Evolutionary conservation across 2,113 vertebrate species (phyloP).

Genomic region (Uropsilus gracilis): DNA sequence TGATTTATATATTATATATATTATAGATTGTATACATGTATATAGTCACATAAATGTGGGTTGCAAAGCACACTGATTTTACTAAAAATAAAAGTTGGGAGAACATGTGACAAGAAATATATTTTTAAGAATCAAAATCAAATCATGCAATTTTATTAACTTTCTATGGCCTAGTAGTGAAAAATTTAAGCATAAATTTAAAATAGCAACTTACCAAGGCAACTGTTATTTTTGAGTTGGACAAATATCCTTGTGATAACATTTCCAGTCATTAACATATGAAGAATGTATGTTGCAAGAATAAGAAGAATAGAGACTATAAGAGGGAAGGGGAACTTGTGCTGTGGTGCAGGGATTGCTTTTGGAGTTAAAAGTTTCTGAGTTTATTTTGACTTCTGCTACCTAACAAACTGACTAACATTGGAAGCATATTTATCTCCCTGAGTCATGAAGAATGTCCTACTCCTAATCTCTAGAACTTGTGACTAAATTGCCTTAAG

Average conservation of each 20-base stretch:
- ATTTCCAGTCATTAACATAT: neutral
- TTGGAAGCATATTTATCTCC: neutral
- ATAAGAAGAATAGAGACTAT: neutral
- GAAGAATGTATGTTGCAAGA: neutral
- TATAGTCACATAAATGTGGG: neutral
- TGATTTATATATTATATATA: too few species aligned
- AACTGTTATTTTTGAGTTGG: neutral
- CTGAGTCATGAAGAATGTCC: neutral
- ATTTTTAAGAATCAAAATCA: neutral
- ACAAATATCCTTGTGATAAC: neutral
- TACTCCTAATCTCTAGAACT: neutral
- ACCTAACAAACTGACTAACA: neutral
- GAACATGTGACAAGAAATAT: neutral
- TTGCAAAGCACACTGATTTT: neutral
- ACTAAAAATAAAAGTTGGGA: neutral
- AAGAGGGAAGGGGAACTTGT: neutral
- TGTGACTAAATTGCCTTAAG: neutral
- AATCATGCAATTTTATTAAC: neutral
- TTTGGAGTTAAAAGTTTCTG: neutral
- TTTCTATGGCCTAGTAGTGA: neutral
- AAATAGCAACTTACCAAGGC: neutral
- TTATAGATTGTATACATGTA: too few species aligned
- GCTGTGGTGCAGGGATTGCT: rapidly evolving
- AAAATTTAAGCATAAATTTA: neutral
- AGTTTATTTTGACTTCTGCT: neutral